Evolutionary conservation across 2,113 vertebrate species (phyloP), one percentile per base, ranked within the genome.

Genomic region (Ptyas mucosa): DNA sequence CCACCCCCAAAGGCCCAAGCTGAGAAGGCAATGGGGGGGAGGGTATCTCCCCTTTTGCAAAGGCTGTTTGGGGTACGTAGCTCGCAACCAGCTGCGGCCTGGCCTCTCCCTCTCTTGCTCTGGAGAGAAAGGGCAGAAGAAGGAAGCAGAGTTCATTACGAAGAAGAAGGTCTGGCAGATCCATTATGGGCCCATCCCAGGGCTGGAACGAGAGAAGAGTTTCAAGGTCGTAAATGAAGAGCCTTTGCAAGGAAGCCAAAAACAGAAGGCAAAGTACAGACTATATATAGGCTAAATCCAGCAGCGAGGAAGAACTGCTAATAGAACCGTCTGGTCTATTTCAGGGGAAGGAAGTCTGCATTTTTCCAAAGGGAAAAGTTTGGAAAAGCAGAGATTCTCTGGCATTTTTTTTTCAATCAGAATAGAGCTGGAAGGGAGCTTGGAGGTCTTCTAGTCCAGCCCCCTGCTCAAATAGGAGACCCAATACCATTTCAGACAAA

Each of bases 91-190:
- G 69, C 92, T 54, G 92, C 81, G 91, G 75, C 90, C 89, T 94
- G 94, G 95, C 86, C 90, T 3, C 11, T 14, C n/a, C 3, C 3
- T 94, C 92, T 57, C 90, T 88, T 3, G 21, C 57, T 46, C 75
- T 26, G 91, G 88, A 86, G 88, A 87, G 29, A 89, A 86, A 8
- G 8, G 54, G 51, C 5, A 15, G 52, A 20, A 51, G 43, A 24
- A 20, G 29, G 52, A 51, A 43, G 26, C 81, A 49, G 23, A 0
- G 81, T 86, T 94, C 89, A 20, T 92, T 0, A 0, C 46, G 29
- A 91, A 93, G 88, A 91, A 93, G 88, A 94, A 90, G 92, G 92
- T 93, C 94, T 95, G 95, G 90, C 86, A 14, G 91, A 95, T 93
- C 91, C 94, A 94, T 96, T 95, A 49, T 6, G 46, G 8, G 24